Evolutionary conservation across 2,797 vertebrate species (phyloP), one percentile per base, ranked within the genome.

Genomic region (Squalus acanthias): DNA sequence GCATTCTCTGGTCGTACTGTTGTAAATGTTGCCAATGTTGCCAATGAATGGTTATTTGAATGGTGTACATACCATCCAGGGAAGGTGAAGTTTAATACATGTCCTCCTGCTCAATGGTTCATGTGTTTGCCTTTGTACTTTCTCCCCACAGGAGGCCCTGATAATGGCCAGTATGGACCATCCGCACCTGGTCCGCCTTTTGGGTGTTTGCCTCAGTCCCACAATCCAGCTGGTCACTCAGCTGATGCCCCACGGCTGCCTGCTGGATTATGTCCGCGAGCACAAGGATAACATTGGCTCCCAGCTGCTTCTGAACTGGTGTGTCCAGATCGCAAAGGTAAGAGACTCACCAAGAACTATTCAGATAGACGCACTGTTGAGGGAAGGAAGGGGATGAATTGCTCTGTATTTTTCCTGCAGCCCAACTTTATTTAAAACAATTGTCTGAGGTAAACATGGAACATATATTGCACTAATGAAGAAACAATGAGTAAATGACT

Each of bases 151-250:
- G 99, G 99, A 99, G 98, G 99, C 99, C 96, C 98, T 99, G 96
- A 99, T 99, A 97, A 99, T 99, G 99, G 99, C 99, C 70, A 99
- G 99, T 97, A 99, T 99, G 99, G 99, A 99, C 97, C 99, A 99
- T 97, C 98, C 99, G 0, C 99, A 99, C 97, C 98, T 99, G 97
- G 99, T 99, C 92, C 98, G 99, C 88, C 98, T 99, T 70, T 96
- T 99, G 96, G 99, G 99, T 0, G 99, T 99, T 95, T 99, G 99
- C 96, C 97, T 99, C 97, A 99, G 99, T 97, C 99, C 99, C 0
- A 99, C 99, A n/a, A 99, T 99, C 96, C 99, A 99, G 96, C 98
- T 99, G 69, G 99, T 99, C 96, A 99, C 99, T 29, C 99, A 99
- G 97, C 98, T 99, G 92, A 99, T 99, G 99, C 99, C 99, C 85